These are phyloP conservation scores for Apostichopus californicus DNA, from an alignment of 35 echinoderm and acorn worm genomes.

Conservation along the genomic window DNA sequence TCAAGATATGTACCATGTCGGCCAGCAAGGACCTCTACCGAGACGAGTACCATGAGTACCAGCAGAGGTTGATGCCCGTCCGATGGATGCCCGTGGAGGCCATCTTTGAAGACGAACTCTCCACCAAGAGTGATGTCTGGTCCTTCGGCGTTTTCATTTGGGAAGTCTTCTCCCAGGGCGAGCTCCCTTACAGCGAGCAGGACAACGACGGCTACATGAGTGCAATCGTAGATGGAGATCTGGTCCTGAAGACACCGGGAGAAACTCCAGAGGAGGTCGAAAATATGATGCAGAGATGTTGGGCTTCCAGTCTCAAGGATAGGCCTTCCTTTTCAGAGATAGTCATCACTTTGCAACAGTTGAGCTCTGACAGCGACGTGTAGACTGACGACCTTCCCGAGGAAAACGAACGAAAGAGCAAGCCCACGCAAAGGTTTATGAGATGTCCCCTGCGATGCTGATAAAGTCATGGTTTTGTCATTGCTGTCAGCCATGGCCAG, in stretches of 20 bases:
- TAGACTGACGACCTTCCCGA: not conserved
- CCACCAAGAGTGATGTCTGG: conserved; percentile 97
- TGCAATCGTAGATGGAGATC: conserved; percentile 78
- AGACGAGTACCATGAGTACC: conserved; percentile 94
- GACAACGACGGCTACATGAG: conserved; percentile 87
- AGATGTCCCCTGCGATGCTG: not conserved
- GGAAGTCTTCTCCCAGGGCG: conserved; percentile 90
- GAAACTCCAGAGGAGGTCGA: conserved; percentile 88
- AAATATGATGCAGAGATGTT: conserved; percentile 83
- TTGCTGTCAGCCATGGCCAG: too few species aligned
- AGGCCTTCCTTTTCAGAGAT: conserved; percentile 87
- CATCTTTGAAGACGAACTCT: conserved; percentile 92
- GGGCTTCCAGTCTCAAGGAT: conserved; percentile 76
- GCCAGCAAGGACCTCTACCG: conserved; percentile 91
- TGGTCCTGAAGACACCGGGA: conserved; percentile 68
- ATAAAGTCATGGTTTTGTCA: conserved; percentile 53
- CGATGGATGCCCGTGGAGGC: conserved; percentile 97
- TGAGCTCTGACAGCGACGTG: conserved; percentile 78
- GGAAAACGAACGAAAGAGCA: not conserved
- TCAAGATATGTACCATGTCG: conserved; percentile 88
- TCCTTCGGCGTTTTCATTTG: conserved; percentile 90
- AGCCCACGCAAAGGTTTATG: not conserved
- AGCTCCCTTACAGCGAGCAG: conserved; percentile 69
- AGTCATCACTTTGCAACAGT: conserved; percentile 60
- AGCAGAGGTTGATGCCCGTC: conserved; percentile 88